Evolutionary conservation across 2,797 vertebrate genomes (phyloP), one percentile per base, ranked within the genome.

Genomic region (Poecilia picta): DNA sequence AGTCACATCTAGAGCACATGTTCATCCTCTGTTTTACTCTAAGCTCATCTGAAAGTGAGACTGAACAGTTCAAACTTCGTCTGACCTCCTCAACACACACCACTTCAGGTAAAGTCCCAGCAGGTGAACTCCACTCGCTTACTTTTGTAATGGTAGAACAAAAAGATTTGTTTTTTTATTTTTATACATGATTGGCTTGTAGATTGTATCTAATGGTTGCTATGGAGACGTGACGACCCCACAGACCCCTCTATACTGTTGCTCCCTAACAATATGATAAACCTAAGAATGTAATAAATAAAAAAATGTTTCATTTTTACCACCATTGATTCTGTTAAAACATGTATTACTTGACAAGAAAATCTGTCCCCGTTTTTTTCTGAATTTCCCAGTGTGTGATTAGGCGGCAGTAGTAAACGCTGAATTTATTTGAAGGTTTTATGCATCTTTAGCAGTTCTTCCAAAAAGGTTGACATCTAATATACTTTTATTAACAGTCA

Each of bases 401-500:
- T 59, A 31, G n/a, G 12, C 5, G 4, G n/a, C 55, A 57, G 8
- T 57, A 31, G 12, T 55, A 59, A 31, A 31, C 5, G 4, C 5
- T 59, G 55, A 31, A 59, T 59, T 28, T 31, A 59, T 59, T 59
- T 31, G 25, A 59, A 59, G 11, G 25, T 31, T 59, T 59, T 31
- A 13, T 4, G 31, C n/a, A 31, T 31, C 12, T 59, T 15, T 31
- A 59, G 55, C 55, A 31, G 55, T 59, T 59, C 55, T 59, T n/a
- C n/a, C 55, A 59, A 59, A n/a, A 59, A 5, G 15, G 55, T 59
- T 59, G 55, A 59, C 55, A 59, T 59, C n/a, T 59, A 59, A 59
- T 59, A 59, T 12, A n/a, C 55, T 31, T 57, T 57, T 59, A 59
- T 59, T 59, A 59, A 62, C 57, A 62, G 57, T 28, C 57, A 62